Percentiles rank a stretch among this genome's conserved stretches.
These are phyloP conservation scores for Periphyllus acericola DNA, from an alignment of 2,888 invertebrate genomes.

Conservation along the genomic window DNA sequence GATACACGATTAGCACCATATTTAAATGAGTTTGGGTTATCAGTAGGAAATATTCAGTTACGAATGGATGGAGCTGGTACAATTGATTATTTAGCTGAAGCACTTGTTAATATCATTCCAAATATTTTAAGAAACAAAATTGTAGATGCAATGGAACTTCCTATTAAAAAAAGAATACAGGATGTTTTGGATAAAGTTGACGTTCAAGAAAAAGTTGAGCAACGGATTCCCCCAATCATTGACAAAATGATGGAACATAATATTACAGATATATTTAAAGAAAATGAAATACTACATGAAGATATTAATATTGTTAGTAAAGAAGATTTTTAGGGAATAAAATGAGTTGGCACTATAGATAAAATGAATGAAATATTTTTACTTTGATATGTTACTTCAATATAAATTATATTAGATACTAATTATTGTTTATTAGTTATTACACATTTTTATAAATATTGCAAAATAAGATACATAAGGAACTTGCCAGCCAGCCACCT, in stretches of 20 bases:
- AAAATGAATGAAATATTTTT: background rate
- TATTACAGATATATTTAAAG: conserved; percentile 59
- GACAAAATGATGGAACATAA: conserved; percentile 69
- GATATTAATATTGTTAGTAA: conserved; percentile 56
- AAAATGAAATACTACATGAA: conserved; percentile 55
- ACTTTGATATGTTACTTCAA: background rate
- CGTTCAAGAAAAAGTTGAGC: conserved; percentile 78
- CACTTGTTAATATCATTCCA: conserved; percentile 82
- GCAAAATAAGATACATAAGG: background rate
- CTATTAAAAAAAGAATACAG: conserved; percentile 78
- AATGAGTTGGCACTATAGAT: background rate
- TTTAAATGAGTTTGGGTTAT: conserved; percentile 80
- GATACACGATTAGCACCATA: conserved; percentile 79
- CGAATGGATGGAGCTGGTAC: conserved; percentile 88
- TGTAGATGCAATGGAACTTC: conserved; percentile 84
- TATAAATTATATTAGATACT: background rate
- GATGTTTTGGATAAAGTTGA: conserved; percentile 78
- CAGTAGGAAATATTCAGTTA: conserved; percentile 85
- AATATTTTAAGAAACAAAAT: conserved; percentile 88
- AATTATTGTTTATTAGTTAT: background rate
- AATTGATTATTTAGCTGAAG: conserved; percentile 83
- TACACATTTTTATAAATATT: background rate
- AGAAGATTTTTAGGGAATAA: conserved; percentile 48
- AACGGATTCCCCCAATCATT: conserved; percentile 74
- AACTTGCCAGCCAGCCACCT: too few relatives aligned